Evolutionary conservation across 2,113 vertebrate genomes (phyloP).

Genomic region (Lontra canadensis): DNA sequence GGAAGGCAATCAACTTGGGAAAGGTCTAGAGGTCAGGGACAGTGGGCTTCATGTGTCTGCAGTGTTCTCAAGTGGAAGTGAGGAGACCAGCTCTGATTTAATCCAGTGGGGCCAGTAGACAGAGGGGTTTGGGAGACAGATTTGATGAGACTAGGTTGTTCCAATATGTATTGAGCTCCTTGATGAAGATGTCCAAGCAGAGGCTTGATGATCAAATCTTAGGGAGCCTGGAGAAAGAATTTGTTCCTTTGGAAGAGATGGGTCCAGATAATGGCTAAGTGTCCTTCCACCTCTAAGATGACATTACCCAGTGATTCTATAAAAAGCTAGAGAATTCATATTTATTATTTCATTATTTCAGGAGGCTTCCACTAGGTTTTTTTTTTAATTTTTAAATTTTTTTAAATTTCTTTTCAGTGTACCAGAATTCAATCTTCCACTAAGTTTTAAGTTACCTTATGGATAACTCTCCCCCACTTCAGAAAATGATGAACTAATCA

Average conservation of each 20-base stretch:
- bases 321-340: background rate
- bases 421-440: background rate
- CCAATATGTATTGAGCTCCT: background rate
- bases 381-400: too few relatives aligned
- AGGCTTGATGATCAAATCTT: background rate
- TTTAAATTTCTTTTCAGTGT: too few relatives aligned
- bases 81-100: background rate
- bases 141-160: background rate
- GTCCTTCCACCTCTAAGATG: background rate
- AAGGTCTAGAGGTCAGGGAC: background rate
- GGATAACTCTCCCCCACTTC: background rate
- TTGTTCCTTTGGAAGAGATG: background rate
- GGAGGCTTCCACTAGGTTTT: background rate
- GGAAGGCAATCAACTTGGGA: background rate
- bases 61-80: background rate
- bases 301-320: background rate
- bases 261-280: background rate
- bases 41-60: background rate
- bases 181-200: background rate
- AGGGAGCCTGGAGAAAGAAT: background rate
- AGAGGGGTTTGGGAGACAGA: background rate
- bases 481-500: conserved; percentile 14
- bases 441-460: conserved; percentile 37
- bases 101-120: background rate
- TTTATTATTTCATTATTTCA: conserved; percentile 43